Base-by-base conservation (phyloP, 2,113 vertebrate species). In the Ellobius talpinus region DNA sequence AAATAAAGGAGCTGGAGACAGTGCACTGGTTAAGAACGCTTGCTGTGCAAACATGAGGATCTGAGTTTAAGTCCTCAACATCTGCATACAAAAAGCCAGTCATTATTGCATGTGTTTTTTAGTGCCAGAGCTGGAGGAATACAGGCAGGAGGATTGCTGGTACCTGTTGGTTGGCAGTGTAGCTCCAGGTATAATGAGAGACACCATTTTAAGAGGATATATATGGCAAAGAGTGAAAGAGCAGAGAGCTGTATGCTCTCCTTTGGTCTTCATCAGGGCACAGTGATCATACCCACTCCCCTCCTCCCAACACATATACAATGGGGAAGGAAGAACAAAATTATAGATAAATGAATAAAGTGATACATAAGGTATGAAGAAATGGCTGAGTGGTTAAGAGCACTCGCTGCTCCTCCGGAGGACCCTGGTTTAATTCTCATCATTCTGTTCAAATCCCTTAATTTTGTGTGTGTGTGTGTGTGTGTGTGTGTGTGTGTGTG, bases 221-320 rank as follows among this genome's bases (percentile, higher is more conserved):
- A 5, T 39, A 39, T 61, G 52, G 19, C 36, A 21, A 82, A 24
- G 19, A 39, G 55, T 39, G 23, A 82, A 58, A 39, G 36, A 61
- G 79, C 23, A 3, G 7, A 39, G 11, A 36, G 26, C 36, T 61
- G 3, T 6, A 23, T 26, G 12, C 14, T 58, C 78, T 61, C 79
- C 12, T 82, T 24, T 61, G 36, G 55, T 82, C 10, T 26, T 24
- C 12, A 26, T 7, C 23, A 13, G 79, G 79, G 36, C 21, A 26
- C 11, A n/a, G 10, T 82, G 36, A 24, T 82, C 55, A 82, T n/a
- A n/a, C n/a, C n/a, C n/a, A n/a, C n/a, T n/a, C 21, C 19, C 52
- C 23, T 13, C 2, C 10, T 21, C 1, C 4, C 14, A 1, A 23
- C 36, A 39, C 5, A 82, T 7, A 58, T 31, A 14, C 10, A 52